Evolutionary conservation across 2,797 vertebrate species (phyloP).

Genomic region (Diceros bicornis): DNA sequence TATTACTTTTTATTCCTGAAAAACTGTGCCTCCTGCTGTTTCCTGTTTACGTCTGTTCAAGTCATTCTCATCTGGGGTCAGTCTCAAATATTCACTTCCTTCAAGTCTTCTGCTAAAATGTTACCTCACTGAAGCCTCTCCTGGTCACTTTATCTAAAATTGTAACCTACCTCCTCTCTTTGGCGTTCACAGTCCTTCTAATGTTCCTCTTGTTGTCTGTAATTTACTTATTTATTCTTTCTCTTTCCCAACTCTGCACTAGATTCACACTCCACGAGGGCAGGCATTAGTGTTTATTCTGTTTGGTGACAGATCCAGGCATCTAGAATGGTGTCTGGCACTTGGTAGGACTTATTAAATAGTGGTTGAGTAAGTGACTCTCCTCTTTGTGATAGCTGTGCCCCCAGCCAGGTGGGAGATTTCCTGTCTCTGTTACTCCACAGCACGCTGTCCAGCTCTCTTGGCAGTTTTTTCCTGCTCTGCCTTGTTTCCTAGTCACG

Average conservation of each 20-base stretch:
- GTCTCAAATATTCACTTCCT: background rate
- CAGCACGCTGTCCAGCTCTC: background rate
- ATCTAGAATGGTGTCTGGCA: background rate
- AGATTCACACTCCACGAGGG: background rate
- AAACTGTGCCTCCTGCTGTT: background rate
- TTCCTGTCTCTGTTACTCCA: background rate
- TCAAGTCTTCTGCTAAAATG: background rate
- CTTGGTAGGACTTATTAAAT: background rate
- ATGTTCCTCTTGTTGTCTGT: background rate
- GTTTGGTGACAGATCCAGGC: background rate
- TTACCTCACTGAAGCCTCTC: background rate
- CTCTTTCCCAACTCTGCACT: background rate
- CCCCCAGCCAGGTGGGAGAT: background rate
- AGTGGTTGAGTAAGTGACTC: background rate
- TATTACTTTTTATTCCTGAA: background rate
- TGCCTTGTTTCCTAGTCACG: background rate
- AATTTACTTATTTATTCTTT: background rate
- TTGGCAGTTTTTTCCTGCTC: background rate
- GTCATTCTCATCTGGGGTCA: background rate
- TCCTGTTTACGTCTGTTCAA: background rate
- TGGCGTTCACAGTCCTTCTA: background rate
- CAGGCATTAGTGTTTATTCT: background rate
- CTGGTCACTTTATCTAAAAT: background rate
- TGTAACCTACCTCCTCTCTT: background rate
- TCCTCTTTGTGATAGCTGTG: background rate